Conservation (phyloP, 2,888 invertebrate genomes). For the Eupithecia subfuscata region DNA sequence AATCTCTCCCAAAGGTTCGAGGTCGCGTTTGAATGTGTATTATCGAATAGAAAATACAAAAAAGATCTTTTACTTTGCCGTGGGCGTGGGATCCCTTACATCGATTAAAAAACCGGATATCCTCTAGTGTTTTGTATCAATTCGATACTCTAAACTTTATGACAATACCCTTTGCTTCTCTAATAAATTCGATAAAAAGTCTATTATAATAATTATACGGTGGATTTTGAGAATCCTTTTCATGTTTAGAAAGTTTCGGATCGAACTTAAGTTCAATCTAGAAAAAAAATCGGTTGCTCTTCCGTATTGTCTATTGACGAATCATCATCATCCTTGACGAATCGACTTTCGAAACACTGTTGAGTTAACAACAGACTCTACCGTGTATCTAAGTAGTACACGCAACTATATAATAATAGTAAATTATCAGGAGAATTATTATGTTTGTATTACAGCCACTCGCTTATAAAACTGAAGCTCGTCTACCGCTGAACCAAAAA, state of each 20-base stretch:
- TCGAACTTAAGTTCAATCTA: neutral
- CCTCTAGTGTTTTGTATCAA: constrained; percentile 67
- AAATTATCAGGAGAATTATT: neutral
- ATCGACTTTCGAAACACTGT: neutral
- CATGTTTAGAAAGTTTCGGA: constrained; percentile 25
- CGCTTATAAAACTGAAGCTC: constrained; percentile 23
- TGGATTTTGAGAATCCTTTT: constrained; percentile 15
- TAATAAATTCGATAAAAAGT: constrained; percentile 42
- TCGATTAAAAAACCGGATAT: constrained; percentile 73
- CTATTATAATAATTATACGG: constrained; percentile 23
- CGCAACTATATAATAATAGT: neutral
- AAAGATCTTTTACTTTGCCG: constrained; percentile 53
- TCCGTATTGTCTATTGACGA: neutral
- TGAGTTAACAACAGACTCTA: neutral
- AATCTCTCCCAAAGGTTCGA: constrained; percentile 56
- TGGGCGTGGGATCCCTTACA: constrained; percentile 69
- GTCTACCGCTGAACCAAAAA: constrained; percentile 47
- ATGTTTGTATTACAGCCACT: constrained; percentile 23
- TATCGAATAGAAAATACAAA: constrained; percentile 43
- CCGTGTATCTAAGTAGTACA: neutral
- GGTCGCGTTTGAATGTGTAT: constrained; percentile 60
- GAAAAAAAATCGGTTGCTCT: neutral
- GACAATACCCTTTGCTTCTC: constrained; percentile 48
- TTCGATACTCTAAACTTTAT: constrained; percentile 56
- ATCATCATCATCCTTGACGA: neutral